Evolutionary conservation across 2,888 invertebrate species (phyloP).

Genomic region (Pristionchus japonicus): DNA sequence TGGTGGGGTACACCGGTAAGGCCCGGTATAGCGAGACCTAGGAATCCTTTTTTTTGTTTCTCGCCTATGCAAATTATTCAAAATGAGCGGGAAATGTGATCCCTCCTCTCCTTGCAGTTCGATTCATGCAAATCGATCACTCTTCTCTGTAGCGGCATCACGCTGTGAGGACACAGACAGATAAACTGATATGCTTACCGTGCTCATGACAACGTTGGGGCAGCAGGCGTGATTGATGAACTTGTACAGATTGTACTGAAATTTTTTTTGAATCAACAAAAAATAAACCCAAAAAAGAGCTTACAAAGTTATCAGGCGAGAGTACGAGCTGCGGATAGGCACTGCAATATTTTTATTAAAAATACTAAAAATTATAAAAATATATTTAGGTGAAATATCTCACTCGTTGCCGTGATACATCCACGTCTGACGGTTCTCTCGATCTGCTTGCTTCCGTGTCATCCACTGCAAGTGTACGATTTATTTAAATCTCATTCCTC

Average conservation of each 20-base stretch:
- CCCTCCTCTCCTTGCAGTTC: too few relatives aligned
- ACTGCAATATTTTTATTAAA: neutral
- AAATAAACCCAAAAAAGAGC: neutral
- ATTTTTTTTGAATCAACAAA: neutral
- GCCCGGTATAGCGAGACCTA: too few relatives aligned
- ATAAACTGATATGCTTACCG: neutral
- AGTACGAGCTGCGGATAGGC: neutral
- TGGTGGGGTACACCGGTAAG: too few relatives aligned
- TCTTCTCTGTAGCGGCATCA: too few relatives aligned
- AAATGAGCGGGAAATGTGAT: too few relatives aligned
- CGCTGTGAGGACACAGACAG: neutral
- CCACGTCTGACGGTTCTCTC: neutral
- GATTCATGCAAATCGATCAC: too few relatives aligned
- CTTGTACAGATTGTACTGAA: neutral
- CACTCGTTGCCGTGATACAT: neutral
- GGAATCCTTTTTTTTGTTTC: too few relatives aligned
- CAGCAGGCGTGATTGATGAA: neutral
- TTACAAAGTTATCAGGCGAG: neutral
- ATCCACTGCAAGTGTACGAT: neutral
- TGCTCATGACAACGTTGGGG: neutral
- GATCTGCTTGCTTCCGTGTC: neutral
- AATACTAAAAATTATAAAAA: neutral
- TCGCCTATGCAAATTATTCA: too few relatives aligned
- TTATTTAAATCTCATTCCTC: too few relatives aligned
- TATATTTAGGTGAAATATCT: neutral